Evolutionary conservation across 2,888 invertebrate genomes (phyloP), one percentile per base, ranked within the genome.

Genomic region (Allophyes oxyacanthae): DNA sequence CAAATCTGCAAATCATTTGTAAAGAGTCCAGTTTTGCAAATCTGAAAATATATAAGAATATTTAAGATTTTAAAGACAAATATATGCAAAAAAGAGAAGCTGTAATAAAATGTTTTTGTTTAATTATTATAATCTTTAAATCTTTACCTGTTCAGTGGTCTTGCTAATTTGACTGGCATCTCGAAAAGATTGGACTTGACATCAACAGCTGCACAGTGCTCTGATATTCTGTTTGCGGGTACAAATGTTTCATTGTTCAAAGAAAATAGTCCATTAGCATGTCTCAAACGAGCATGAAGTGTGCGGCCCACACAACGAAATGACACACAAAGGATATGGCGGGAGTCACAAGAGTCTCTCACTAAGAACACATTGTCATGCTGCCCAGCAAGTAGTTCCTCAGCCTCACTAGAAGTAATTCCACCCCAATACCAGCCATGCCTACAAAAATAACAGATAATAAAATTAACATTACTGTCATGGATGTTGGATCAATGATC

Each of bases 381-480:
- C 82, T 96, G 96, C 59, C 95, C 95, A 58, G 94, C 89, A 57
- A 97, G 88, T 66, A 96, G 94, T 70, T 95, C 95, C 79, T 97
- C 96, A 10, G 97, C 97, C 79, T 96, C 96, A 76, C 95, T 95
- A 77, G 96, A 95, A 25, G 95, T 95, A 72, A 97, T 95, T 30
- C 96, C 96, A 53, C 97, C 97, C 97, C 97, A 97, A 82, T 97
- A 97, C 97, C 97, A 97, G 48, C 94, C 92, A 84, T 93, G 91
- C 88, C 96, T 94, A 81, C 20, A 85, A 87, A 64, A 54, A 43
- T 43, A 14, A 15, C 26, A 43, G 42, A 38, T 32, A 25, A 51
- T 41, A 50, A 28, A 2, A 6, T 4, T 28, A 28, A 25, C 25
- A 25, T 6, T 6, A 25, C 25, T 6, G 6, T 6, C 25, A 25